Evolutionary conservation across 2,888 invertebrate species (phyloP).

Genomic region (Hoplodrina blanda): DNA sequence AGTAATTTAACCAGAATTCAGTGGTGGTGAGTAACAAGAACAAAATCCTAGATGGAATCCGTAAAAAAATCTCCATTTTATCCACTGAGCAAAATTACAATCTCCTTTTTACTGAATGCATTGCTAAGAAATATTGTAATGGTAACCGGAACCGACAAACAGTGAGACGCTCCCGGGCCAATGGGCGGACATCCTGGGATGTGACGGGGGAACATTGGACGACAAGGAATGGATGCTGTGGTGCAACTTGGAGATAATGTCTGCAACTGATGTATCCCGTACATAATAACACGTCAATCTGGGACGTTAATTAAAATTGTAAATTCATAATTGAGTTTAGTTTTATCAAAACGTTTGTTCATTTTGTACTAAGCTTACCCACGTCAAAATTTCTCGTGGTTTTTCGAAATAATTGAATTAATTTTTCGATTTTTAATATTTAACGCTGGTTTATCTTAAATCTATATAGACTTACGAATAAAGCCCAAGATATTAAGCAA

Average conservation of each 20-base stretch:
- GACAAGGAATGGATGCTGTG: constrained; percentile 4
- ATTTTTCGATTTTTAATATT: no score
- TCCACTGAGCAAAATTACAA: constrained; percentile 1
- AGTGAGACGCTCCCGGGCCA: constrained; percentile 25
- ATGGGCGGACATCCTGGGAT: constrained; percentile 47
- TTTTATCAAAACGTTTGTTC: no score
- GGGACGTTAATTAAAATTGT: background rate
- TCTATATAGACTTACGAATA: no score
- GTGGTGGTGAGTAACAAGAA: no score
- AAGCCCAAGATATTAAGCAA: no score
- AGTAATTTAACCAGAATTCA: background rate
- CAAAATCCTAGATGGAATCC: background rate
- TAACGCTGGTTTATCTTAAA: no score
- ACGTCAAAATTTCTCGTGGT: no score
- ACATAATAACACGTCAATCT: background rate
- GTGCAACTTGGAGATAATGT: constrained; percentile 8
- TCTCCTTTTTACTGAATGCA: constrained; percentile 13
- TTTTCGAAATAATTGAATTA: no score
- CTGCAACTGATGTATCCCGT: background rate
- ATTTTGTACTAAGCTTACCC: no score
- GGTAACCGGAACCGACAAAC: constrained; percentile 50
- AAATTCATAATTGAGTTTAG: background rate
- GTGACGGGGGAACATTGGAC: constrained; percentile 32
- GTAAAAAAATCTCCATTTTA: background rate
- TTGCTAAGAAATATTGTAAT: constrained; percentile 48